Conservation (phyloP, 1,140 invertebrate species). For the Heliconius hermathena region DNA sequence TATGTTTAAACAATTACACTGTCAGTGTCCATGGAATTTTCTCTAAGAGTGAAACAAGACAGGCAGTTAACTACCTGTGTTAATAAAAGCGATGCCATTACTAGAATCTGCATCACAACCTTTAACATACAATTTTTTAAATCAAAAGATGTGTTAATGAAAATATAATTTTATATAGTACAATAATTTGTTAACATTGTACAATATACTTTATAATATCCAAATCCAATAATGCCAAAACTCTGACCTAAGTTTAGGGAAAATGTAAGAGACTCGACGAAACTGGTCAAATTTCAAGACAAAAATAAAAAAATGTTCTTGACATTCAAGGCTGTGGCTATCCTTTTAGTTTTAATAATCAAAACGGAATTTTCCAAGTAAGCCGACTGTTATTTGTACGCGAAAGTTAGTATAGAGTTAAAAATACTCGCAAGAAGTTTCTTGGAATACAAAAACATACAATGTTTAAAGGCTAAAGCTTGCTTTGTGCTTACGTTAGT, state of each 20-base stretch:
- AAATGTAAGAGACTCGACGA: slow-evolving; percentile 4
- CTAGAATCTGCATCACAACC: neutral
- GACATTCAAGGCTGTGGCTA: slow-evolving; percentile 37
- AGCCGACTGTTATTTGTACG: slow-evolving; percentile 20
- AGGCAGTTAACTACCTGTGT: neutral
- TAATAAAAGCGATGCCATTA: neutral
- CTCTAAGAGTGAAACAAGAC: slow-evolving; percentile 30
- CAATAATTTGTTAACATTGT: too few relatives aligned
- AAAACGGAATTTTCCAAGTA: slow-evolving; percentile 40
- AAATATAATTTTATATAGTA: too few relatives aligned
- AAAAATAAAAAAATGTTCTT: slow-evolving; percentile 24
- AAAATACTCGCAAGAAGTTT: slow-evolving; percentile 16
- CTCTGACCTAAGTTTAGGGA: neutral
- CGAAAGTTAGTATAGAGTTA: slow-evolving; percentile 8
- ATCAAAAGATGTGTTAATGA: too few relatives aligned
- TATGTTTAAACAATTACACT: slow-evolving; percentile 36
- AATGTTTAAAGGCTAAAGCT: neutral
- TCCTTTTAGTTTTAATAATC: slow-evolving; percentile 31
- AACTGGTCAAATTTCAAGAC: slow-evolving; percentile 27
- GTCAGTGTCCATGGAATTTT: slow-evolving; percentile 32
- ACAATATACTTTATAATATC: neutral
- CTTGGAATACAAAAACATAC: slow-evolving; percentile 13
- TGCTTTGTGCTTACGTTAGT: neutral
- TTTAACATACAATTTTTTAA: too few relatives aligned
- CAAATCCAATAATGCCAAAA: neutral